Evolutionary conservation across 2,797 vertebrate species (phyloP).

Genomic region (Macropodus opercularis): DNA sequence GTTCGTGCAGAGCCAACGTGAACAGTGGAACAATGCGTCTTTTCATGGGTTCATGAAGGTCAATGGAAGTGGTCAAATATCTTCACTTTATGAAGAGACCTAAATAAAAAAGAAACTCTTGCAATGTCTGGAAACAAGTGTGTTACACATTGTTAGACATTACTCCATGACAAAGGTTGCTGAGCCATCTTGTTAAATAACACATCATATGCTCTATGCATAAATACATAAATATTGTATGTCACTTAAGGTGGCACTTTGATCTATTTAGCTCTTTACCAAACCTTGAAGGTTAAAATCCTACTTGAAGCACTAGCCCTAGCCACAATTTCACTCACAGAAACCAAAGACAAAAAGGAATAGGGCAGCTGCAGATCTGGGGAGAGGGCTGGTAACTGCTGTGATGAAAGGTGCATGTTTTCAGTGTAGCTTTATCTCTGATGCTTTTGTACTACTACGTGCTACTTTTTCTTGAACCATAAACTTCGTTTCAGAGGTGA

Average conservation of each 20-base stretch:
- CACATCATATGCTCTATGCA: no score
- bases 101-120: conserved; percentile 16
- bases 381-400: neutral
- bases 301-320: no score
- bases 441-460: neutral
- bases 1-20: neutral
- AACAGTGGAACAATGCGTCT: conserved; percentile 30
- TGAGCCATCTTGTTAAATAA: no score
- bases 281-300: no score
- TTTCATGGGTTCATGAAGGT: conserved; percentile 33
- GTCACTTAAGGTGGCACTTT: no score
- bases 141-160: no score
- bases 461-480: neutral
- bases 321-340: no score
- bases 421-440: neutral
- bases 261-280: no score
- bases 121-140: conserved; percentile 27
- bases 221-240: no score
- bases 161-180: no score
- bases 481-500: conserved; percentile 1
- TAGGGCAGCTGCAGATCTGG: neutral
- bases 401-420: neutral
- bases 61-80: conserved; percentile 31
- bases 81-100: conserved; percentile 23
- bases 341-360: conserved; percentile 3